Evolutionary conservation across 2,888 invertebrate genomes (phyloP).

Genomic region (Epirrhoe tristata): DNA sequence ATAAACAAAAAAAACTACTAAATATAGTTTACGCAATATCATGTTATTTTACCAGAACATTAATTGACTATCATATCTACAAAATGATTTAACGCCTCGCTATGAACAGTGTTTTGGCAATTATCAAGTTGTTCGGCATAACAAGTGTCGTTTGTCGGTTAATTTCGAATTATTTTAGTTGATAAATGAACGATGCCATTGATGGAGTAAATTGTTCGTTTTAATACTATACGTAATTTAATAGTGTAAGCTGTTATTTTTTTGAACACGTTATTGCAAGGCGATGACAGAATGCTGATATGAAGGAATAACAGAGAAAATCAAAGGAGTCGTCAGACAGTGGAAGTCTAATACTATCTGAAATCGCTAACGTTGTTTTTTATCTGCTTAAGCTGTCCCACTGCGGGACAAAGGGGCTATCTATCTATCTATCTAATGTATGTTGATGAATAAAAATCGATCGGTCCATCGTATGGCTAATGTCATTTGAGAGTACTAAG

Average conservation of each 20-base stretch:
- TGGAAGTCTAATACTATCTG: no score
- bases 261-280: no score
- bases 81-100: constrained; percentile 8
- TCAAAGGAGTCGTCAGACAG: no score
- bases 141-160: constrained; percentile 1
- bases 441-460: no score
- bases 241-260: not conserved
- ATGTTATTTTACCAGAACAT: not conserved
- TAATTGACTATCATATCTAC: not conserved
- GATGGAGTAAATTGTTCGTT: not conserved
- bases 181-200: not conserved
- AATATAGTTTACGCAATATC: not conserved
- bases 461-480: no score
- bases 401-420: no score
- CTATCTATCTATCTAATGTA: no score
- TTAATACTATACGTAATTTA: not conserved
- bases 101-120: constrained; percentile 20
- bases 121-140: constrained; percentile 19
- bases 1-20: not conserved
- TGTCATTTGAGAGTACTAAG: not conserved
- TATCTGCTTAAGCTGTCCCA: no score
- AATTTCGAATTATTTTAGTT: constrained; percentile 10
- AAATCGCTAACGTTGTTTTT: no score
- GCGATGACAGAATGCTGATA: no score
- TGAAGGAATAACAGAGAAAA: no score